Evolutionary conservation across 2,113 vertebrate species (phyloP).

Genomic region (Anseranas semipalmata): DNA sequence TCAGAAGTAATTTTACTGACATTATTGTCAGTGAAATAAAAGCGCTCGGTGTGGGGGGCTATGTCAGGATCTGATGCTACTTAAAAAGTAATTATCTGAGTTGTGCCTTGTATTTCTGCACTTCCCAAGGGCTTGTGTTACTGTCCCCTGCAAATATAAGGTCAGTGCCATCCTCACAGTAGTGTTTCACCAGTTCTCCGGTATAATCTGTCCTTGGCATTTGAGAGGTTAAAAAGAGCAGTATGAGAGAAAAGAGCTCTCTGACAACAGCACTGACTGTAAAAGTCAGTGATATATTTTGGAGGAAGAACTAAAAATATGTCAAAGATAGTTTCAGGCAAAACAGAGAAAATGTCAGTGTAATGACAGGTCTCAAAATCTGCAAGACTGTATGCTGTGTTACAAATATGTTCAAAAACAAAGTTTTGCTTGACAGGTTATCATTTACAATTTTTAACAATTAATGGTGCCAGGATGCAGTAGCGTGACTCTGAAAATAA

Average conservation of each 20-base stretch:
- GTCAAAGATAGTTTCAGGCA: constrained; percentile 22
- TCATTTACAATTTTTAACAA: constrained; percentile 2
- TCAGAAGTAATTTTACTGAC: neutral
- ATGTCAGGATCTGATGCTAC: neutral
- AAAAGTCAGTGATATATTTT: neutral
- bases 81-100: neutral
- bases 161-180: neutral
- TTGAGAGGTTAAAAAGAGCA: constrained; percentile 2
- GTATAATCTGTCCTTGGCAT: neutral
- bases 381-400: neutral
- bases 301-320: constrained; percentile 8
- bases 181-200: neutral
- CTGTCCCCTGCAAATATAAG: neutral
- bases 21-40: neutral
- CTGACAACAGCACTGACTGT: neutral
- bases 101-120: neutral
- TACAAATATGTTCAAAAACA: constrained; percentile 10
- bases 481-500: neutral
- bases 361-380: constrained; percentile 40
- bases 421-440: neutral
- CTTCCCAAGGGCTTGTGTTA: neutral
- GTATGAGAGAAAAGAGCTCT: neutral
- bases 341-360: constrained; percentile 30
- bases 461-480: constrained; percentile 1
- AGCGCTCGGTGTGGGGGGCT: neutral